These are phyloP conservation scores for Athetis lepigone DNA, from an alignment of 2,888 invertebrate species.

Conservation along the genomic window DNA sequence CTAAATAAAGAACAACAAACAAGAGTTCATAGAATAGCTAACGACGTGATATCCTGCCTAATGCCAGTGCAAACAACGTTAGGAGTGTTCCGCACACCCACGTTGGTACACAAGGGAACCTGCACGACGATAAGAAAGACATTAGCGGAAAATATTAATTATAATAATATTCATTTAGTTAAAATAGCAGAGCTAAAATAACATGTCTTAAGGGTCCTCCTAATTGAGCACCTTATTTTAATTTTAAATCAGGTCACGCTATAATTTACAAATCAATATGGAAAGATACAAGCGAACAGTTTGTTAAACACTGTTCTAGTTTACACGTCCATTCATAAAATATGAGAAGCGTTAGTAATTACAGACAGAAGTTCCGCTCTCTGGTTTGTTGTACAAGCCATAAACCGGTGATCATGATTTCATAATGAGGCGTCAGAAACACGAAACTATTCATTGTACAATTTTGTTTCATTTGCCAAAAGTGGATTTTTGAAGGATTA, in stretches of 20 bases:
- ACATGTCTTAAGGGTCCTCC: too few species aligned
- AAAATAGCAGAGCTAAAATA: too few species aligned
- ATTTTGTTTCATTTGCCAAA: too few species aligned
- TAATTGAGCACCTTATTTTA: too few species aligned
- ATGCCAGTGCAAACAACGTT: neutral
- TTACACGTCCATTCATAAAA: slow-evolving; percentile 55
- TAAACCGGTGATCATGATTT: neutral
- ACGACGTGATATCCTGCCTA: slow-evolving; percentile 47
- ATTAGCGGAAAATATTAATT: too few species aligned
- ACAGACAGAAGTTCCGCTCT: slow-evolving; percentile 24
- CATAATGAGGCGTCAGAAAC: neutral
- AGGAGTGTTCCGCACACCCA: slow-evolving; percentile 30
- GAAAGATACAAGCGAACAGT: slow-evolving; percentile 9
- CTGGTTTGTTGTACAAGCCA: neutral
- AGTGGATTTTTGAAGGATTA: too few species aligned
- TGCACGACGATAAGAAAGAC: neutral
- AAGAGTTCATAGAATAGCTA: slow-evolving; percentile 21
- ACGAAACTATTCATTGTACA: neutral
- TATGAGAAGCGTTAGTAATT: slow-evolving; percentile 33
- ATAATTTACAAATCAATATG: slow-evolving; percentile 36
- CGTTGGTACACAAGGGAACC: neutral
- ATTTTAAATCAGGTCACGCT: too few species aligned
- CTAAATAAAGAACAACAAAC: slow-evolving; percentile 22
- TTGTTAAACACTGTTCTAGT: slow-evolving; percentile 41
- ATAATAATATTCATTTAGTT: too few species aligned